These are phyloP conservation scores for Melanotaenia maccullochi DNA, from an alignment of 2,797 vertebrate species.

Conservation along the genomic window DNA sequence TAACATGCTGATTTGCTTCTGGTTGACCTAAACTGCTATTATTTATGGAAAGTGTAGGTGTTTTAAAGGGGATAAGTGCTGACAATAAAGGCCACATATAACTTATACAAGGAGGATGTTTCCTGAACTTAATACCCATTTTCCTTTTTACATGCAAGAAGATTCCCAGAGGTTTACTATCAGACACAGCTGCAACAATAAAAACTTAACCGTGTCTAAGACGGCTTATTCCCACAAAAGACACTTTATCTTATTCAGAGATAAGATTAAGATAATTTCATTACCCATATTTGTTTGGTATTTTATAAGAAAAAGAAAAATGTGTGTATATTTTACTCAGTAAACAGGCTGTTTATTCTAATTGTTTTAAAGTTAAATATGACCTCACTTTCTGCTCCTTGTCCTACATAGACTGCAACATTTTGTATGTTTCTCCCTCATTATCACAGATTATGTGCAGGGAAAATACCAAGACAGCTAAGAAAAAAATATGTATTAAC, in stretches of 20 bases:
- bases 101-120: conserved; percentile 13
- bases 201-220: conserved; percentile 14
- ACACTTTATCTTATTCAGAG: conserved; percentile 3
- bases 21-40: background rate
- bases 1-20: background rate
- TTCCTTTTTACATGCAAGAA: conserved; percentile 45
- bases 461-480: conserved; percentile 26
- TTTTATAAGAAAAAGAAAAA: background rate
- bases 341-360: background rate
- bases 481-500: conserved; percentile 1
- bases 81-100: conserved; percentile 16
- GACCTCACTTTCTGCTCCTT: conserved; percentile 2
- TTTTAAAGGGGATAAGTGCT: background rate
- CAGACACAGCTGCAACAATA: conserved; percentile 25
- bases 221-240: conserved; percentile 20
- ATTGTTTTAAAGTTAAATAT: background rate
- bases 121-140: conserved; percentile 44
- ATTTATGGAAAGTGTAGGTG: background rate
- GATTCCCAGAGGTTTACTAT: conserved; percentile 41
- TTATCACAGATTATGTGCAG: conserved; percentile 45
- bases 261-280: background rate
- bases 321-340: conserved; percentile 6
- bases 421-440: conserved; percentile 26
- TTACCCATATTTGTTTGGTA: background rate
- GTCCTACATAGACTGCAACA: conserved; percentile 29